Conservation (phyloP, 2,113 vertebrate species). For the Campylomormyrus numenius region DNA sequence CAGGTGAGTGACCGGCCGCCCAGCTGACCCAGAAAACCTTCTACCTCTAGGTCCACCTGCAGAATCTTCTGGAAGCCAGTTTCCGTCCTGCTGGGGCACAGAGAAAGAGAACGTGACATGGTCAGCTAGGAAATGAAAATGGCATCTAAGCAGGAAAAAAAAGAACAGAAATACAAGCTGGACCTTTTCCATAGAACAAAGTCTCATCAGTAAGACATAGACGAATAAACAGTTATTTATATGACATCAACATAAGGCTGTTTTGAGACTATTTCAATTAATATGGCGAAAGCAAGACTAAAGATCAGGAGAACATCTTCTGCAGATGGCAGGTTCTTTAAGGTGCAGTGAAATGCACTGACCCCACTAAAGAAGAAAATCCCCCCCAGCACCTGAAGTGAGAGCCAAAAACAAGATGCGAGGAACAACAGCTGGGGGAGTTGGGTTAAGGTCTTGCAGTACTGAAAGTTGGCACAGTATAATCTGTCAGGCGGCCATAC, state of each 20-base stretch:
- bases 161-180: background rate
- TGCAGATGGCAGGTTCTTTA: background rate
- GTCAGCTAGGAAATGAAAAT: conserved; percentile 8
- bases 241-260: background rate
- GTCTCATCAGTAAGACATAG: background rate
- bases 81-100: conserved; percentile 62
- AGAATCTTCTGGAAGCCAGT: conserved; percentile 70
- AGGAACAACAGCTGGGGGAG: background rate
- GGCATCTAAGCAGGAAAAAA: background rate
- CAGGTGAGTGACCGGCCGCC: conserved; percentile 84
- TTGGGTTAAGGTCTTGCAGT: background rate
- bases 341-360: background rate
- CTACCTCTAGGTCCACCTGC: conserved; percentile 83
- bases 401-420: background rate
- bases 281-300: background rate
- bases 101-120: background rate
- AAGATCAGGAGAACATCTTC: background rate
- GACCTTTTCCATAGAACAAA: background rate
- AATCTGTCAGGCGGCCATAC: background rate
- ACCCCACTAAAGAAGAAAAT: background rate
- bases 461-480: background rate
- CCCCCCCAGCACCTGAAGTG: background rate
- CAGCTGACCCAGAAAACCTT: conserved; percentile 72
- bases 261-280: background rate
- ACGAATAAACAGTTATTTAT: background rate